Evolutionary conservation across 2,797 vertebrate genomes (phyloP).

Genomic region (Zalophus californianus): DNA sequence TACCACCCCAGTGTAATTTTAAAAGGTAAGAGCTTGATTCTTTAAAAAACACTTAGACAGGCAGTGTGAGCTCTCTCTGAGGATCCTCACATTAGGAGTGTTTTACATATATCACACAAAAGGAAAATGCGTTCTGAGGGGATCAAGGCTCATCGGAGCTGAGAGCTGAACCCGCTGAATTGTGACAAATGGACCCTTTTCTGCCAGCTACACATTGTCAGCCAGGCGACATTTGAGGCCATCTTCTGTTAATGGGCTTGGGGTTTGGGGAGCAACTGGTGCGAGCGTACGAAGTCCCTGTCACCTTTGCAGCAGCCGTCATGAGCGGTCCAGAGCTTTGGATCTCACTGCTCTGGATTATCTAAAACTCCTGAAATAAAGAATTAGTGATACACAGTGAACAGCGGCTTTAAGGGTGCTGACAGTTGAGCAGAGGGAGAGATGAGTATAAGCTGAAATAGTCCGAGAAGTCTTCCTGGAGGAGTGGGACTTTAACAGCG

Average conservation of each 20-base stretch:
- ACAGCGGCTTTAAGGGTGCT: background rate
- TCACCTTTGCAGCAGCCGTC: background rate
- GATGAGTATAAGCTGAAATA: background rate
- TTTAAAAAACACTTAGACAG: conserved; percentile 85
- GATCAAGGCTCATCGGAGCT: conserved; percentile 54
- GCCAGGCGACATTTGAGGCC: background rate
- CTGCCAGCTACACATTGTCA: conserved; percentile 50
- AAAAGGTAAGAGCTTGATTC: conserved; percentile 88
- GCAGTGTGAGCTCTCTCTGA: conserved; percentile 84
- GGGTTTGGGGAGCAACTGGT: background rate
- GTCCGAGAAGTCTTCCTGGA: background rate
- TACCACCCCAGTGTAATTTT: conserved; percentile 87
- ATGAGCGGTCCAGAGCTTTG: background rate
- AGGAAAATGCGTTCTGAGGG: conserved; percentile 77
- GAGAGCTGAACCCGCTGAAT: conserved; percentile 71
- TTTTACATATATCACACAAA: conserved; percentile 84
- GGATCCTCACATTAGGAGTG: conserved; percentile 83
- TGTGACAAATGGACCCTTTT: conserved; percentile 63
- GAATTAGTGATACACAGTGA: background rate
- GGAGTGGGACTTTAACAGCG: background rate
- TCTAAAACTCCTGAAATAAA: background rate
- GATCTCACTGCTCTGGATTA: background rate
- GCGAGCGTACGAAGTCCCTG: background rate
- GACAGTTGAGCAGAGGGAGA: background rate
- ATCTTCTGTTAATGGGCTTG: conserved; percentile 26